phyloP scores from a whole-genome alignment of 2,113 vertebrate species.

The Saiga tatarica region DNA sequence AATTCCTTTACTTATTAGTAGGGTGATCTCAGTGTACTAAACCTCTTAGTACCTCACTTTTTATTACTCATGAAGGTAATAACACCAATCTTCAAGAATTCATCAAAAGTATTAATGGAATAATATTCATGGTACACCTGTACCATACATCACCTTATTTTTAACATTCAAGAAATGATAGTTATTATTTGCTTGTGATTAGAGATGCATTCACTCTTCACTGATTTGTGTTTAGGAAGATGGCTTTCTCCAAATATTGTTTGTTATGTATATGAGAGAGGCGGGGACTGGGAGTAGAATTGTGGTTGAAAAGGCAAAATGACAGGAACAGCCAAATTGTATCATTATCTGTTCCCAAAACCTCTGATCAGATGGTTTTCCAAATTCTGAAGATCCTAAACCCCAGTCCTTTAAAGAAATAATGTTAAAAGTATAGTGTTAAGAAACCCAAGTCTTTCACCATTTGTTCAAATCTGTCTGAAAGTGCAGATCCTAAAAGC shows the following conservation, averaged over 20 bases:
- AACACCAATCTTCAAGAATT: background rate
- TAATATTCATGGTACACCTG: background rate
- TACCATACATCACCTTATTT: accelerated
- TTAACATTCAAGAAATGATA: background rate
- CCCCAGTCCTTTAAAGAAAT: conserved; percentile 55
- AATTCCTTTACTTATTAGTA: background rate
- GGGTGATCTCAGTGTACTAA: background rate
- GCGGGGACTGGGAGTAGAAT: background rate
- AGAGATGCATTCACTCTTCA: background rate
- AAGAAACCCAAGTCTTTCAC: conserved; percentile 44
- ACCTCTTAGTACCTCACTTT: background rate
- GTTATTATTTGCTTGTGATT: background rate
- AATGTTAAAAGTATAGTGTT: conserved; percentile 52
- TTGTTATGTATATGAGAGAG: background rate
- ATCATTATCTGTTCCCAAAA: conserved; percentile 46
- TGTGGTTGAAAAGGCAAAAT: conserved; percentile 53
- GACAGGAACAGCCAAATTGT: conserved; percentile 41
- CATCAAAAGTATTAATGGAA: background rate
- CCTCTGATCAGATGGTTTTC: conserved; percentile 40
- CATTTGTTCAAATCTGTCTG: conserved; percentile 47
- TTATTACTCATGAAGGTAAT: background rate
- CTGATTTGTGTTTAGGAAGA: background rate
- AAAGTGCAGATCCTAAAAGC: conserved; percentile 16
- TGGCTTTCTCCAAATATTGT: background rate
- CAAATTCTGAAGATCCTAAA: conserved; percentile 46